Base-by-base conservation (phyloP, 2,113 vertebrate genomes). In the Agapornis roseicollis region DNA sequence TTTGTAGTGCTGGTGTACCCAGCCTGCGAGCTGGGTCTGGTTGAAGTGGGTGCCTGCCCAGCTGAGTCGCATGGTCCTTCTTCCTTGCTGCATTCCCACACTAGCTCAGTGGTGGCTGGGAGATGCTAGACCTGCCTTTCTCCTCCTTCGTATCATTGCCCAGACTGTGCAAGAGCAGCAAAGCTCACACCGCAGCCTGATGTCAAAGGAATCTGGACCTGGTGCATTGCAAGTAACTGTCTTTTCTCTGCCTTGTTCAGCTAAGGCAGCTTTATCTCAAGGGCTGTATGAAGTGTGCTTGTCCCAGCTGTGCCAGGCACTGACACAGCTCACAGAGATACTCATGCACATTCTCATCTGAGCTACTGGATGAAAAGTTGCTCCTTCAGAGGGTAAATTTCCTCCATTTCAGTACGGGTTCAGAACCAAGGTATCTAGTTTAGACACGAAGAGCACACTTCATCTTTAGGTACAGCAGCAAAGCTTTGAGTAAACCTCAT, bases 1-100 rank as follows among this genome's bases (percentile, higher is more conserved):
- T 17, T 6, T 0, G 3, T 27, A 33, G 65, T 2, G 5, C 65
- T 79, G 65, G 5, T 61, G 58, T 69, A 27, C 58, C 17, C 27
- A 64, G 65, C 42, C 60, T 44, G n/a, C 0, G 1, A 81, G 66
- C 33, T 60, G 66, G 41, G 3, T n/a, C 69, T 71, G 86, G 35
- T 33, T 4, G 8, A 5, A 35, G 55, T 39, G 18, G 28, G 6
- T 77, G 79, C 37, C 76, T 56, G 88, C 49, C 63, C 50, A 49
- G 41, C 63, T 0, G 0, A 44, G 39, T 1, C 0, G 22, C 60
- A 4, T 11, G 42, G 44, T 81, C 42, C 33, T 84, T 22, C 64
- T 52, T 78, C 78, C 27, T 60, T 72, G 27, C 11, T 65, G 35
- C 27, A 7, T 84, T 95, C 61, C 73, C 70, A 73, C 64, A 29